Evolutionary conservation across 1,140 invertebrate species (phyloP), one percentile per base, ranked within the genome.

Genomic region (Andrena cerasifolii): DNA sequence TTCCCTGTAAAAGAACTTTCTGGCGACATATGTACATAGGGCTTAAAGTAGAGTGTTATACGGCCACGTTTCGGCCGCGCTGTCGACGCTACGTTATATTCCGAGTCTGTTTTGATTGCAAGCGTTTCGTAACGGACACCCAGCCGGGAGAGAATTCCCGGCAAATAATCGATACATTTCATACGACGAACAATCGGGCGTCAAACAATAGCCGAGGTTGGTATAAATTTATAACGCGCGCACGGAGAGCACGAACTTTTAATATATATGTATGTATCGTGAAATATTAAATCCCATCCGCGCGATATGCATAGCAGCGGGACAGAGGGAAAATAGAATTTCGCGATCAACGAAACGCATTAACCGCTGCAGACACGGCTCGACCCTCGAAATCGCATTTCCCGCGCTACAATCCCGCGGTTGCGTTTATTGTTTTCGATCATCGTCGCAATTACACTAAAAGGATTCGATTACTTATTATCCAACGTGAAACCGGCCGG

Each of bases 381-480:
- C 21, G 43, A 47, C 53, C 62, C 36, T 16, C 18, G 6, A 51
- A 73, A 66, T 18, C 28, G 26, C n/a, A 36, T 40, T 51, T 59
- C 21, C 36, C 66, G 7, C 40, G 24, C 40, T 51, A 59, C 56
- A 51, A 72, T 51, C 24, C 43, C 31, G 43, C 40, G 54, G 54
- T 33, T 28, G 18, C 14, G 24, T 18, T 21, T 40, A 26, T 68
- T 75, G 21, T 45, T 75, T 56, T 21, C 36, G 36, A 56, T 67
- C 33, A 47, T 45, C 63, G 40, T 33, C 14, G 73, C 51, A 75
- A 75, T 75, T 47, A 49, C 62, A 75, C 51, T 58, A 68, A 68
- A 75, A 68, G 63, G 63, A 68, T 68, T 58, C 63, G 73, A 75
- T 68, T 66, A 36, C 53, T 75, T 75, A 68, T 75, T 75, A 75